Conservation (phyloP, 2,888 invertebrate genomes). For the Acrobasis suavella region DNA sequence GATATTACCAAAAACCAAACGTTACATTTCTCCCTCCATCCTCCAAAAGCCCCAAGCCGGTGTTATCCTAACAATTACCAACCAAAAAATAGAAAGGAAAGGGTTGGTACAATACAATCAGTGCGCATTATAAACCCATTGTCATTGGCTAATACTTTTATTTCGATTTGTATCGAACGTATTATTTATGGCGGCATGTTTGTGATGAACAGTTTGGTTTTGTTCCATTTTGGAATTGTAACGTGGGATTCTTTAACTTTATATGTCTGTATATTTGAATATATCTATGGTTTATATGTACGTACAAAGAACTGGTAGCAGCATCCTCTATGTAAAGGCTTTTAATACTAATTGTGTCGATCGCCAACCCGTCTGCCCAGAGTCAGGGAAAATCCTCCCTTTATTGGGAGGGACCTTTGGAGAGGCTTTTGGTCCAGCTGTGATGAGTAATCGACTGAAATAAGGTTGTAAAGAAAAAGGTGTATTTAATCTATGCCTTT, state of each 20-base stretch:
- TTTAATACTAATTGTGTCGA: too few relatives aligned
- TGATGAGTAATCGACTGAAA: too few relatives aligned
- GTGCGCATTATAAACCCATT: slow-evolving; percentile 38
- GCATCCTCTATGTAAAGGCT: too few relatives aligned
- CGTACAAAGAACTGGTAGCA: too few relatives aligned
- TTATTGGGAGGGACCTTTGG: too few relatives aligned
- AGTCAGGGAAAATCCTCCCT: too few relatives aligned
- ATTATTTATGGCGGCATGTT: slow-evolving; percentile 30
- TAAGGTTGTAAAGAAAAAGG: too few relatives aligned
- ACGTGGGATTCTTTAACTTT: slow-evolving; percentile 2
- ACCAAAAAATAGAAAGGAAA: slow-evolving; percentile 43
- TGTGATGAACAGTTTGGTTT: slow-evolving; percentile 32
- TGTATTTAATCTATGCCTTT: too few relatives aligned
- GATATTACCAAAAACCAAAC: neutral
- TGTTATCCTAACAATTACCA: slow-evolving; percentile 54
- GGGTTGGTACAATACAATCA: slow-evolving; percentile 44
- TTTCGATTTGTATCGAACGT: slow-evolving; percentile 42
- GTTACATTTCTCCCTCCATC: neutral
- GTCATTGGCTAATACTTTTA: slow-evolving; percentile 42
- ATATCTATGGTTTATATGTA: too few relatives aligned
- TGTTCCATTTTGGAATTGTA: slow-evolving; percentile 23
- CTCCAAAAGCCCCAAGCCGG: slow-evolving; percentile 26
- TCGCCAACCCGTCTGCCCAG: too few relatives aligned
- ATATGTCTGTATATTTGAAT: too few relatives aligned
- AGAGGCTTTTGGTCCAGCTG: too few relatives aligned